Evolutionary conservation across 2,888 invertebrate genomes (phyloP), one percentile per base, ranked within the genome.

Genomic region (Fissipunctia ypsillon): DNA sequence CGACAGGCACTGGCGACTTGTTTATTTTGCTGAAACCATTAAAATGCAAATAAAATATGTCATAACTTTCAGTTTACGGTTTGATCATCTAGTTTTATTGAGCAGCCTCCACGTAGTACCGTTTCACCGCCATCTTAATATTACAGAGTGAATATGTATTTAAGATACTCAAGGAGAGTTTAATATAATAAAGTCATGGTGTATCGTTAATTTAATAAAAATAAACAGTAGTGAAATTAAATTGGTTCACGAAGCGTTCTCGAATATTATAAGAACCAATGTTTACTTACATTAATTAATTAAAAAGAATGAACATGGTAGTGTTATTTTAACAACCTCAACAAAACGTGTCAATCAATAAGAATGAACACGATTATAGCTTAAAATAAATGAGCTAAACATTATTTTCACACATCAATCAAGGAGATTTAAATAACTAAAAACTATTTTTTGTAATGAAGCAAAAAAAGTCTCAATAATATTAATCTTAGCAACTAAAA

Each of bases 1-100:
- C 63, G 63, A 56, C 64, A 57, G 48, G 7, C 43, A 61, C 73
- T 63, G 66, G 64, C 60, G 61, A 56, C 69, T 79, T 86, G 80
- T 83, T 86, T 84, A 78, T 84, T 83, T 81, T 81, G 31, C 73
- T 70, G 43, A 75, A 84, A 66, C 76, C 77, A 81, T 87, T 81
- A 83, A 65, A 67, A 45, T 81, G 75, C 68, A 56, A 83, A 84
- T 88, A 85, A 84, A 87, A 81, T 74, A 69, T 80, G 79, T 76
- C 79, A 83, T 87, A 80, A 81, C 81, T 80, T 78, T 80, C 70
- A 67, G 81, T 80, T 88, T 80, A 86, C 76, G 73, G 63, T 69
- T 70, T 70, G 69, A 81, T 80, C 78, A 77, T 80, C 60, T 76
- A 78, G 78, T 82, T 82, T 82, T 85, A 83, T 65, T 76, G 52